phyloP scores from a whole-genome alignment of 2,888 invertebrate species.

The Amphipyra berbera region DNA sequence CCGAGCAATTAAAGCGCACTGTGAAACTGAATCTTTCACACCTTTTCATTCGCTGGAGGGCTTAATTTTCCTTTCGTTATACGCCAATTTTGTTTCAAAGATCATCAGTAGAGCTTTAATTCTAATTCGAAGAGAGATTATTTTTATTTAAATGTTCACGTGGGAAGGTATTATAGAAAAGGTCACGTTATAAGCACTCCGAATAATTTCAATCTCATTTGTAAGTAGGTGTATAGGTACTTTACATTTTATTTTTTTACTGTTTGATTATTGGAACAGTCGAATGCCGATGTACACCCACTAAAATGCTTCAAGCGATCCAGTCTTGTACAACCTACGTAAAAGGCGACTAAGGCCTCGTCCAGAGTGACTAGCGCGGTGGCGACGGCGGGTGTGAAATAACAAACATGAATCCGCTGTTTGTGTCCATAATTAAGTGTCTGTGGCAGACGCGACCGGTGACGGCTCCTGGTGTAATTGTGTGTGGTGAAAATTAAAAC shows the following conservation, averaged over 20 bases:
- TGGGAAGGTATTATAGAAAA: slow-evolving; percentile 29
- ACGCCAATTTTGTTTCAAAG: slow-evolving; percentile 51
- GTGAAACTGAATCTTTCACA: slow-evolving; percentile 60
- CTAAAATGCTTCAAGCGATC: too few species aligned
- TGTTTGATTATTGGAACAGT: too few species aligned
- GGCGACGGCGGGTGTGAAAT: too few species aligned
- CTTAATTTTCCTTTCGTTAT: slow-evolving; percentile 68
- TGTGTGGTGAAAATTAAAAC: too few species aligned
- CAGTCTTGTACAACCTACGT: too few species aligned
- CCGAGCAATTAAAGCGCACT: slow-evolving; percentile 67
- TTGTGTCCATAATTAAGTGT: too few species aligned
- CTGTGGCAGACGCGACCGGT: too few species aligned
- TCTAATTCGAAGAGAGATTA: slow-evolving; percentile 17
- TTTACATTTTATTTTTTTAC: slow-evolving; percentile 10
- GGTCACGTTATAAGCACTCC: slow-evolving; percentile 26
- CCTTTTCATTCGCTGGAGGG: slow-evolving; percentile 59
- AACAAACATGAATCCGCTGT: too few species aligned
- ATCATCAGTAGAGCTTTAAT: slow-evolving; percentile 34
- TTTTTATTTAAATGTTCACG: slow-evolving; percentile 15
- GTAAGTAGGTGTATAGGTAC: slow-evolving; percentile 14
- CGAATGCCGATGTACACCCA: too few species aligned
- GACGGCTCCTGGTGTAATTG: too few species aligned
- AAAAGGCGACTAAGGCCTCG: too few species aligned
- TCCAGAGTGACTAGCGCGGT: too few species aligned
- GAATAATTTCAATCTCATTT: slow-evolving; percentile 23